Conservation (phyloP, 1,140 invertebrate genomes). For the Drosophila orena region DNA sequence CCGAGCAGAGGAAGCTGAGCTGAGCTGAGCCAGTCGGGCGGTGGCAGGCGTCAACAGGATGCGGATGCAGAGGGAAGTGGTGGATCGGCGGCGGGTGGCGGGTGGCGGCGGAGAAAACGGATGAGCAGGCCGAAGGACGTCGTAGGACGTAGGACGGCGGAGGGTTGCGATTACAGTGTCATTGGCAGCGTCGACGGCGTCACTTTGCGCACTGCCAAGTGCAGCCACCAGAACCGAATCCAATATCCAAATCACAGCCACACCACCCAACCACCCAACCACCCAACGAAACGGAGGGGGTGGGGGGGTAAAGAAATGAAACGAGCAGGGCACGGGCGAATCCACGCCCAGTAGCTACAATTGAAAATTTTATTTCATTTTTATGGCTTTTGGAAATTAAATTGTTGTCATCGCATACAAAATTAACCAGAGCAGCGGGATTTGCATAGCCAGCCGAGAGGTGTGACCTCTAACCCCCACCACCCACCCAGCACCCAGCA, state of each 20-base stretch:
- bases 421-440: constrained; percentile 61
- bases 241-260: constrained; percentile 37
- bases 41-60: constrained; percentile 79
- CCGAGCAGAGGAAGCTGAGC: constrained; percentile 61
- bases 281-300: no score
- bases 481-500: not conserved
- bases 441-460: constrained; percentile 57
- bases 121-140: not conserved
- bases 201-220: constrained; percentile 60
- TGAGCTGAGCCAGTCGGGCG: constrained; percentile 55
- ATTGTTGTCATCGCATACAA: constrained; percentile 75
- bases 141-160: not conserved
- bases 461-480: constrained; percentile 56
- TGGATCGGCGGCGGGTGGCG: not conserved
- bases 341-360: constrained; percentile 61
- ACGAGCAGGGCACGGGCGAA: constrained; percentile 1
- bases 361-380: constrained; percentile 79
- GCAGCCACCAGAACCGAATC: constrained; percentile 52
- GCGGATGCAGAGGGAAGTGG: constrained; percentile 11
- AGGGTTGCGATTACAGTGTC: constrained; percentile 59
- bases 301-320: no score
- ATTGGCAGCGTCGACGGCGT: constrained; percentile 69
- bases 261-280: not conserved
- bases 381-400: constrained; percentile 80
- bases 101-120: not conserved